Evolutionary conservation across 2,888 invertebrate species (phyloP), one percentile per base, ranked within the genome.

Genomic region (Sylvicola fuscatus): DNA sequence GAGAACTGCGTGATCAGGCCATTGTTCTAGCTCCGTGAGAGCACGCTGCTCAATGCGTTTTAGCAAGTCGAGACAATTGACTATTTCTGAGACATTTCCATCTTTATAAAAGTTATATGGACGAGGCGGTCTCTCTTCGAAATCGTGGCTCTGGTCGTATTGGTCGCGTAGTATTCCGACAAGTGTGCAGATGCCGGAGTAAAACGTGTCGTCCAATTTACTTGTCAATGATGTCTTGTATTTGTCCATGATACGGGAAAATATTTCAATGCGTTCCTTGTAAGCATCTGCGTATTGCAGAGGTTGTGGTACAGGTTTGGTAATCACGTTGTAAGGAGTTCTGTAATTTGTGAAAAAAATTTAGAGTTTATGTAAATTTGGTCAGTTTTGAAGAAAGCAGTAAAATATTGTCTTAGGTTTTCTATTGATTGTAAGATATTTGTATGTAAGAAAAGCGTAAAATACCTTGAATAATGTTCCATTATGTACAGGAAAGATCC

Each of bases 1-100:
- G 27, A 95, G 57, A 0, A 81, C 78, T 0, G 93, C 90, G 62
- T 93, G 86, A 42, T 86, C 87, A 0, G 90, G 83, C 83, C 87
- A 93, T 44, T 84, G 73, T 1, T 63, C 59, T 21, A 86, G 57
- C 33, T 92, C 58, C 32, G 68, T 64, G 8, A 61, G 54, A 1
- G 80, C 69, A 34, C 68, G 65, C 2, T 55, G 51, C 40, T 65
- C 64, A n/a, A 90, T 66, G 38, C 61, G 61, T 10, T 70, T 64
- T 38, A 93, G 54, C 5, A 87, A 56, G 2, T 76, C 70, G 8
- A 71, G 61, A 46, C 86, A 82, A 34, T 70, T 66, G 36, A 70
- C 68, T 0, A 78, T 74, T 58, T 90, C 84, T 0, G 70, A 61
- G 0, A 87, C 69, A 57, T 87, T 83, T 0, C 83, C 56, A 44